phyloP scores from a whole-genome alignment of 1,140 invertebrate species.

The Drusus annulatus region DNA sequence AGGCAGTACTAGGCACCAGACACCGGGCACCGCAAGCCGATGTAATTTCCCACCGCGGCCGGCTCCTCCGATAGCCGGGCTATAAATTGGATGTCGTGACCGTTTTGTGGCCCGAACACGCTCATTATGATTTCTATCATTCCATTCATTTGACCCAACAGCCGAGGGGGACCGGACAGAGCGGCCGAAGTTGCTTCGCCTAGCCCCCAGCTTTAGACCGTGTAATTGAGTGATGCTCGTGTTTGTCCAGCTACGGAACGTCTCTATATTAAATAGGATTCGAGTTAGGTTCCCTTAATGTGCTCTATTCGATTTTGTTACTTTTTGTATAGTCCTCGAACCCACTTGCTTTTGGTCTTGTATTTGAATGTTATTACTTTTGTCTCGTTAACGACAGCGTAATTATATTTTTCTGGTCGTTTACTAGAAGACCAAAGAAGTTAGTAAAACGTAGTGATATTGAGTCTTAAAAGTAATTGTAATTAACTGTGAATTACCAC shows the following conservation, averaged over 20 bases:
- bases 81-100: constrained; percentile 47
- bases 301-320: too few species aligned
- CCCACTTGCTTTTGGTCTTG: too few species aligned
- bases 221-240: constrained; percentile 35
- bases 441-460: too few species aligned
- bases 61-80: constrained; percentile 24
- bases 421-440: too few species aligned
- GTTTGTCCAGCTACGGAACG: constrained; percentile 19
- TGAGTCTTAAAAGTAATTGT: too few species aligned
- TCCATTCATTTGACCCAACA: constrained; percentile 43
- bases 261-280: background rate
- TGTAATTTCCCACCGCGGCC: constrained; percentile 34
- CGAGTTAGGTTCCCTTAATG: too few species aligned
- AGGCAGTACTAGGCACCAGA: background rate
- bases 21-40: constrained; percentile 6
- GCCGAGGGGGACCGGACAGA: constrained; percentile 8
- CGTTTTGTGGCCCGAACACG: constrained; percentile 44
- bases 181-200: background rate
- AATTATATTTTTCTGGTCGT: too few species aligned
- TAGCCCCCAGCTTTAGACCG: background rate
- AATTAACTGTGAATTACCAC: too few species aligned
- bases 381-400: too few species aligned
- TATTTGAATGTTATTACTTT: too few species aligned
- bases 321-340: too few species aligned
- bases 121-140: constrained; percentile 47